Percentiles rank a stretch among this genome's conserved stretches.
Evolutionary conservation across 2,797 vertebrate genomes (phyloP).

Genomic region (Acipenser transmontanus): DNA sequence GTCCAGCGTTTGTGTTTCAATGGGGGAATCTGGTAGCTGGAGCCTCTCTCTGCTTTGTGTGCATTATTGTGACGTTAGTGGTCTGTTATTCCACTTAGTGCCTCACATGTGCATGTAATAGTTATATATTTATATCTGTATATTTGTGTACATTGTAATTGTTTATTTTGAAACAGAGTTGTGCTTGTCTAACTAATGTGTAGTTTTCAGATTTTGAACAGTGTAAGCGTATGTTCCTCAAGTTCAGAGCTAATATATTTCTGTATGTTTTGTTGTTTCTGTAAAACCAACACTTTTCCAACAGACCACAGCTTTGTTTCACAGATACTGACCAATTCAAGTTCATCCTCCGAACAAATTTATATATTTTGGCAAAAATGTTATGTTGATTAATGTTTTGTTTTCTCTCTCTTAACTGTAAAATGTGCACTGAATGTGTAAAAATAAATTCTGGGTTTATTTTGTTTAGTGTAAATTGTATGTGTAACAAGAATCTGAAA

Average conservation of each 20-base stretch:
- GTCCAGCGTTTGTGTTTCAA: conserved; percentile 28
- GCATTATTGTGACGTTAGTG: conserved; percentile 20
- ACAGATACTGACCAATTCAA: conserved; percentile 34
- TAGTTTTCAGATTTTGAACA: conserved; percentile 2
- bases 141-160: conserved; percentile 7
- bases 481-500: conserved; percentile 51
- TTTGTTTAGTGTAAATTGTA: conserved; percentile 39
- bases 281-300: conserved; percentile 20
- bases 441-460: conserved; percentile 41
- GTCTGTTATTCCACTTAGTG: conserved; percentile 31
- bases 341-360: conserved; percentile 33
- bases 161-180: conserved; percentile 1
- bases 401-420: conserved; percentile 38
- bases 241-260: background rate
- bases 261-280: conserved; percentile 11
- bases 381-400: background rate
- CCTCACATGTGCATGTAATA: conserved; percentile 33
- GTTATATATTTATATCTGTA: conserved; percentile 29
- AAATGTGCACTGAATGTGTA: conserved; percentile 57
- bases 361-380: conserved; percentile 60
- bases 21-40: conserved; percentile 28
- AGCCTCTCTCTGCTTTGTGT: conserved; percentile 13
- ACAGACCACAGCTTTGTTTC: conserved; percentile 22
- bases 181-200: conserved; percentile 4
- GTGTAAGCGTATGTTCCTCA: conserved; percentile 4